Base-by-base conservation (phyloP, 2,113 vertebrate genomes). In the Rhagologus leucostigma region DNA sequence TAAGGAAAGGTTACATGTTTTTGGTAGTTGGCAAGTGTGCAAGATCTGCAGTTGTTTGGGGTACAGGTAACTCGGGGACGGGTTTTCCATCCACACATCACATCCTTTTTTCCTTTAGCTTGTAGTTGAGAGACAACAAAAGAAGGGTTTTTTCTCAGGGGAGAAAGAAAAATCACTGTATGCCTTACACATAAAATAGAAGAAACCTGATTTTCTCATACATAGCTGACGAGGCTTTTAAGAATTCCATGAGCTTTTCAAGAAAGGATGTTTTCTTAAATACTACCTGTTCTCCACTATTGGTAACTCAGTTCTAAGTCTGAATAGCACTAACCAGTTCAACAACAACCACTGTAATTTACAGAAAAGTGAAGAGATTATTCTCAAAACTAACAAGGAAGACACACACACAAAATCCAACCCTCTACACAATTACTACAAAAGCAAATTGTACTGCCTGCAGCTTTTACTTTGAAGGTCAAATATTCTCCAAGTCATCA, bases 381-480 rank as follows among this genome's bases (percentile, higher is more conserved):
- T 60, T 81, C 79, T 89, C 86, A 67, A 77, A 93, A 70, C 93
- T 92, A 87, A 84, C 50, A 90, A 89, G 46, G 52, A 84, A 74
- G 27, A 70, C 32, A 79, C 10, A n/a, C 27, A 65, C 41, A 68
- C 17, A 56, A 6, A 46, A 16, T 5, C 5, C 15, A 53, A 37
- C 6, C 37, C 53, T 80, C 37, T 37, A 65, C 68, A 49, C 67
- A 83, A 42, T 67, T 50, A 37, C 67, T 83, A 49, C 39, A 87
- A 86, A 95, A 52, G 49, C 68, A 95, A 93, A 94, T 82, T 92
- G 76, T 78, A 86, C 69, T 89, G 93, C 93, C 85, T 71, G 73
- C 60, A 89, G 95, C 86, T 93, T 90, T 96, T 91, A 90, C 83
- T 96, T 86, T 95, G 90, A 96, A 95, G 90, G 95, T 96, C 95